phyloP scores from a whole-genome alignment of 1,140 invertebrate species.

The Hyphantria cunea region DNA sequence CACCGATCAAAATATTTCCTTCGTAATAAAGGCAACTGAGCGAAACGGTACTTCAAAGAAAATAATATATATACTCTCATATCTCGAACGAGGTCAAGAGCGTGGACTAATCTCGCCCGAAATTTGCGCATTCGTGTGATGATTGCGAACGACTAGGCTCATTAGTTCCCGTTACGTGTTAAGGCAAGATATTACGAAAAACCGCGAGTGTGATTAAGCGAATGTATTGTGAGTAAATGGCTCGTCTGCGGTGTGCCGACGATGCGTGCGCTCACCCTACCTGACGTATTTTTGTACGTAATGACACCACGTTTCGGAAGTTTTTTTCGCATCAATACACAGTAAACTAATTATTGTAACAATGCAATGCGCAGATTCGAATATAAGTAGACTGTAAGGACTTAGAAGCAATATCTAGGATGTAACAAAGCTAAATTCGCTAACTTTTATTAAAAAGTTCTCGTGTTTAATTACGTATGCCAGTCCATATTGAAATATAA shows the following conservation, averaged over 20 bases:
- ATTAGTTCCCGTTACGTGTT: conserved; percentile 39
- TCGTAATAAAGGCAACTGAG: conserved; percentile 18
- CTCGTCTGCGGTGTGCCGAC: conserved; percentile 7
- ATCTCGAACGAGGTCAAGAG: conserved; percentile 32
- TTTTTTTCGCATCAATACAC: conserved; percentile 18
- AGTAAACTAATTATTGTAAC: conserved; percentile 21
- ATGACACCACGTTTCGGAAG: conserved; percentile 22
- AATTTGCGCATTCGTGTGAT: conserved; percentile 31
- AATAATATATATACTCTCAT: conserved; percentile 24
- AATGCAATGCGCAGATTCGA: background rate
- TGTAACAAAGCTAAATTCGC: too few relatives aligned
- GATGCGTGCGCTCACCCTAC: conserved; percentile 26
- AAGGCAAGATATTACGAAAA: conserved; percentile 35
- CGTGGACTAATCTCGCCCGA: conserved; percentile 29
- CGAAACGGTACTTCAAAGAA: conserved; percentile 29
- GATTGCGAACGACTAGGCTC: conserved; percentile 31
- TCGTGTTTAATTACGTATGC: too few relatives aligned
- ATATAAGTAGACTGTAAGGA: too few relatives aligned
- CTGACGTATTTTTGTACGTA: conserved; percentile 26
- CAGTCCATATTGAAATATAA: too few relatives aligned
- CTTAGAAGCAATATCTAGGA: too few relatives aligned
- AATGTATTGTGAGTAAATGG: conserved; percentile 35
- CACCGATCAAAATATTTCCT: conserved; percentile 16
- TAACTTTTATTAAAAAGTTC: too few relatives aligned
- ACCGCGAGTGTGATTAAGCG: conserved; percentile 41